These are phyloP conservation scores for Malthinus seriepunctatus DNA, from an alignment of 2,888 invertebrate species.

Conservation along the genomic window DNA sequence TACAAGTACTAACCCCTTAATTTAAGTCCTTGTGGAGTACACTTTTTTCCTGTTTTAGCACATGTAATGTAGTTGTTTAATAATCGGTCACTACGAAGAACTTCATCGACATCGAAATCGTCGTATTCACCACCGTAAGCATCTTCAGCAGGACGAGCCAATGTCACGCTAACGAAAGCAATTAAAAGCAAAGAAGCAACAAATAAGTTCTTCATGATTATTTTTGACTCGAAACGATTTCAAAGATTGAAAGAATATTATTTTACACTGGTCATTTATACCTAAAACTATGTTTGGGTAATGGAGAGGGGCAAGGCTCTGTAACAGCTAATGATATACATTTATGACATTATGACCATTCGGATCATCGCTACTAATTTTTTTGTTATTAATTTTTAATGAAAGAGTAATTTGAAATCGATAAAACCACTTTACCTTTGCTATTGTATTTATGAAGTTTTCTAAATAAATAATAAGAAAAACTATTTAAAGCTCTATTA, in stretches of 20 bases:
- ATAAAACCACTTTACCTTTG: too few relatives aligned
- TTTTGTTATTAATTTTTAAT: too few relatives aligned
- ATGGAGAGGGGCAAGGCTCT: too few relatives aligned
- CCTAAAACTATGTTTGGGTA: neutral
- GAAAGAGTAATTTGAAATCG: too few relatives aligned
- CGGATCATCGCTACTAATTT: too few relatives aligned
- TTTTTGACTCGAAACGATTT: too few relatives aligned
- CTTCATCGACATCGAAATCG: constrained; percentile 67
- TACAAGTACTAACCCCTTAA: constrained; percentile 63
- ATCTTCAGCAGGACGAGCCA: constrained; percentile 3
- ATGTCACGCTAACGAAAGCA: neutral
- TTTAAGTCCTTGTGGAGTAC: constrained; percentile 69
- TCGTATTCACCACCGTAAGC: constrained; percentile 56
- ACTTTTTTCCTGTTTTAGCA: constrained; percentile 63
- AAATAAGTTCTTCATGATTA: constrained; percentile 6
- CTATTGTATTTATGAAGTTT: too few relatives aligned
- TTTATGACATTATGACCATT: too few relatives aligned
- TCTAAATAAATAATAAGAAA: too few relatives aligned
- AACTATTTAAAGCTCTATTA: too few relatives aligned
- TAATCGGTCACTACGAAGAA: constrained; percentile 66
- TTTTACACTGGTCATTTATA: constrained; percentile 8
- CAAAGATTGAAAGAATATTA: too few relatives aligned
- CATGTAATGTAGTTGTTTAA: constrained; percentile 67
- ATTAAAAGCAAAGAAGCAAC: neutral
- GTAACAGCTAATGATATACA: too few relatives aligned